phyloP scores from a whole-genome alignment of 2,113 vertebrate genomes.

The Dicerorhinus sumatrensis region DNA sequence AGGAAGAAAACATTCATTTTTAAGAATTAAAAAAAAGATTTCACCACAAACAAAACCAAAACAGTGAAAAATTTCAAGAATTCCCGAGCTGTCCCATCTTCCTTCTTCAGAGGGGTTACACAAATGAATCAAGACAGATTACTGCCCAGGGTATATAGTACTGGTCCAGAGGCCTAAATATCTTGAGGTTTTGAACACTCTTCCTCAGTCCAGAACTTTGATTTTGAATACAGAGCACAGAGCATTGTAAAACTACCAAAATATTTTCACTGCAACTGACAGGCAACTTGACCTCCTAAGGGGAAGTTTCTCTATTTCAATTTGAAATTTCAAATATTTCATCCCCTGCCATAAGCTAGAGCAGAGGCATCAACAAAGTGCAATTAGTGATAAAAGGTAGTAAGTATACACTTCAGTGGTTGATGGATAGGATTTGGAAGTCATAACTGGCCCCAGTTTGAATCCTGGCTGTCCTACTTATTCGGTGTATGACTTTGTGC shows the following conservation, averaged over 20 bases:
- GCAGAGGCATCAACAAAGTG: background rate
- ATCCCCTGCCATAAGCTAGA: background rate
- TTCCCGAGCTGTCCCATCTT: background rate
- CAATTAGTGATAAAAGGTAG: slow-evolving; percentile 19
- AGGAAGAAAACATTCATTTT: slow-evolving; percentile 28
- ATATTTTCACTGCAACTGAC: background rate
- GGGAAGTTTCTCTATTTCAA: background rate
- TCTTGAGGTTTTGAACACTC: background rate
- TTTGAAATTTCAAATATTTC: background rate
- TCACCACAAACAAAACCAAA: background rate
- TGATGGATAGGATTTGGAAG: background rate
- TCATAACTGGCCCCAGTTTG: background rate
- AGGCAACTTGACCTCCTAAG: background rate
- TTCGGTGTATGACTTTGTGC: background rate
- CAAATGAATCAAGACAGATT: background rate
- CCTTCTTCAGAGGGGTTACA: background rate
- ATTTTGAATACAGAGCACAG: background rate
- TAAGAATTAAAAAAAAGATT: background rate
- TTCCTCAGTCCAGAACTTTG: background rate
- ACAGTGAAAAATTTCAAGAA: background rate
- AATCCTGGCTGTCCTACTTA: background rate
- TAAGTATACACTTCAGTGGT: background rate
- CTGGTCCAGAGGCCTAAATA: background rate
- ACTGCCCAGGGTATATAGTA: background rate
- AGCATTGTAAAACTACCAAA: background rate